These are phyloP conservation scores for Perdita meconis DNA, from an alignment of 2,888 invertebrate species.

Conservation along the genomic window DNA sequence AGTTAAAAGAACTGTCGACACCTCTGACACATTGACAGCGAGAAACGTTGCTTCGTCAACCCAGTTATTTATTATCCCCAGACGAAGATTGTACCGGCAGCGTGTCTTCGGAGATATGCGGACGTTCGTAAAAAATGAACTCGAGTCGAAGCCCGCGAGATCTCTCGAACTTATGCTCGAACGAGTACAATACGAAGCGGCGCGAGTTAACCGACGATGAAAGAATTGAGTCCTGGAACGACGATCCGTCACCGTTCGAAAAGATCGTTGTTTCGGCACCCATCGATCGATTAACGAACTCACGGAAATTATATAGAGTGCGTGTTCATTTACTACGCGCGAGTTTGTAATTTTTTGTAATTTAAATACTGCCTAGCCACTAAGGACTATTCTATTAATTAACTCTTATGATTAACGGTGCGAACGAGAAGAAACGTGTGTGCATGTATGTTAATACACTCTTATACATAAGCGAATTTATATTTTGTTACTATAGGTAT, in stretches of 20 bases:
- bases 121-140: not conserved
- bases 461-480: slow-evolving; percentile 74
- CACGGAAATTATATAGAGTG: slow-evolving; percentile 9
- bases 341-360: slow-evolving; percentile 78
- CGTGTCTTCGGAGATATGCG: slow-evolving; percentile 32
- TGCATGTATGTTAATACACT: slow-evolving; percentile 76
- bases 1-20: slow-evolving; percentile 35
- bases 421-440: slow-evolving; percentile 77
- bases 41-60: slow-evolving; percentile 41
- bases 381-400: slow-evolving; percentile 63
- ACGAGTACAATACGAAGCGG: slow-evolving; percentile 26
- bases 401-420: slow-evolving; percentile 72
- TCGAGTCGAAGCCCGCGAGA: slow-evolving; percentile 6
- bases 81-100: slow-evolving; percentile 36
- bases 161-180: slow-evolving; percentile 28
- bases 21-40: slow-evolving; percentile 7
- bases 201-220: slow-evolving; percentile 55
- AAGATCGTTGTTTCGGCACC: slow-evolving; percentile 77
- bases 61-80: slow-evolving; percentile 63
- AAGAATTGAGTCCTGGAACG: slow-evolving; percentile 74
- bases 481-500: slow-evolving; percentile 82
- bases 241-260: slow-evolving; percentile 67
- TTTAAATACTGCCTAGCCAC: slow-evolving; percentile 72
- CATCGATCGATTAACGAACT: slow-evolving; percentile 50
- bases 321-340: slow-evolving; percentile 35